Evolutionary conservation across 1,140 invertebrate species (phyloP), one percentile per base, ranked within the genome.

Genomic region (Nephila pilipes): DNA sequence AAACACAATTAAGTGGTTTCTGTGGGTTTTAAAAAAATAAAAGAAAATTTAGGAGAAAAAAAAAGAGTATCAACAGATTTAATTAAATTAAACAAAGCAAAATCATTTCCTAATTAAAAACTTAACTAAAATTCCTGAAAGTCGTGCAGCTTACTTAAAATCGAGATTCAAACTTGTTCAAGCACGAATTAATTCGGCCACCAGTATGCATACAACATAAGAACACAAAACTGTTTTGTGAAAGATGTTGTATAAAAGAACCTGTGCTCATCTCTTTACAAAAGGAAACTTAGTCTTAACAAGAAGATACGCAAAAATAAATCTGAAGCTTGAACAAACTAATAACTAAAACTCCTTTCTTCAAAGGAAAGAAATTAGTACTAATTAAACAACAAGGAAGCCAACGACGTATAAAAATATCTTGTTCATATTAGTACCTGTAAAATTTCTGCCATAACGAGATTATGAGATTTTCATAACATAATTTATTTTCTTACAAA

Each of bases 71-170:
- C 18, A 32, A 75, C 29, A 75, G 25, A 32, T 29, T 32, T 75
- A 75, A 29, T 75, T 36, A 75, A 32, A 29, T 75, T 75, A 75
- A 75, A 32, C 69, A 75, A 75, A 75, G 69, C 69, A 75, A 75
- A 75, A 18, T 75, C 32, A 75, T 75, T 75, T 18, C 29, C 69
- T 36, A 36, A 75, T 75, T 75, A 75, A 75, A 46, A 75, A 14
- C 69, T 36, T 46, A 46, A 46, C 46, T 46, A 46, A 46, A 46
- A 46, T 46, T 46, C 46, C 6, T 46, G 46, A 46, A 46, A 46
- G 46, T 46, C 46, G 25, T 12, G 25, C n/a, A n/a, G 63, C 25
- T 65, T 25, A 25, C 22, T n/a, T 25, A 65, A 65, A 65, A 25
- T 65, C 32, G 14, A 18, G 32, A 75, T 75, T 75, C 32, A 75